These are phyloP conservation scores for Liolophura sinensis DNA, from an alignment of 1,140 invertebrate species.

Conservation along the genomic window DNA sequence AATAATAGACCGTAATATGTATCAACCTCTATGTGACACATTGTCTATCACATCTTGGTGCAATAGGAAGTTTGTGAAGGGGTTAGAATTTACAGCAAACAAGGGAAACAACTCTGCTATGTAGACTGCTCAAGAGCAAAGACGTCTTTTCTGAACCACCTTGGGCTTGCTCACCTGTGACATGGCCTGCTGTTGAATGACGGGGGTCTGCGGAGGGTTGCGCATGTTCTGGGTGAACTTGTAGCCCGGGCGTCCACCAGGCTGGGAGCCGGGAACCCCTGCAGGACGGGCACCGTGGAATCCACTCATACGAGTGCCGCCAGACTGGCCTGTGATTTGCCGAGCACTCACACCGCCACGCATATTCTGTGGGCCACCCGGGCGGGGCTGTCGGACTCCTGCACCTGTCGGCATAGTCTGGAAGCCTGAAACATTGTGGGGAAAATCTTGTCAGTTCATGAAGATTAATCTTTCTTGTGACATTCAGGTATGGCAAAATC, in stretches of 20 bases:
- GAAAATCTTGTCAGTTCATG: too few relatives aligned
- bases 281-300: conserved; percentile 55
- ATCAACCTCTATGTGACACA: too few relatives aligned
- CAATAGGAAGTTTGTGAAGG: too few relatives aligned
- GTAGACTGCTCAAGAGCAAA: too few relatives aligned
- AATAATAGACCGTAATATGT: too few relatives aligned
- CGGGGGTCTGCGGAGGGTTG: conserved; percentile 49
- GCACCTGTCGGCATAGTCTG: conserved; percentile 65
- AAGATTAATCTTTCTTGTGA: too few relatives aligned
- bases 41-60: too few relatives aligned
- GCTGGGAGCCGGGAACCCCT: conserved; percentile 60
- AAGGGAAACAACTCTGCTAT: too few relatives aligned
- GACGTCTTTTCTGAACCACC: too few relatives aligned
- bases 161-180: conserved; percentile 20
- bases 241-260: conserved; percentile 46
- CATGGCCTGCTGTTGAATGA: conserved; percentile 20
- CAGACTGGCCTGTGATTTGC: conserved; percentile 73
- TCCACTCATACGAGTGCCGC: conserved; percentile 16
- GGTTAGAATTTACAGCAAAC: too few relatives aligned
- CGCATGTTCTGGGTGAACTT: conserved; percentile 53
- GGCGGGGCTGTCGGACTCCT: conserved; percentile 53
- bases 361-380: conserved; percentile 66
- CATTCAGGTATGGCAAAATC: too few relatives aligned
- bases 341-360: conserved; percentile 76
- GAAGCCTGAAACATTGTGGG: conserved; percentile 63